Evolutionary conservation across 92 coral and sea anemone genomes (phyloP).

Genomic region (Muricea muricata): DNA sequence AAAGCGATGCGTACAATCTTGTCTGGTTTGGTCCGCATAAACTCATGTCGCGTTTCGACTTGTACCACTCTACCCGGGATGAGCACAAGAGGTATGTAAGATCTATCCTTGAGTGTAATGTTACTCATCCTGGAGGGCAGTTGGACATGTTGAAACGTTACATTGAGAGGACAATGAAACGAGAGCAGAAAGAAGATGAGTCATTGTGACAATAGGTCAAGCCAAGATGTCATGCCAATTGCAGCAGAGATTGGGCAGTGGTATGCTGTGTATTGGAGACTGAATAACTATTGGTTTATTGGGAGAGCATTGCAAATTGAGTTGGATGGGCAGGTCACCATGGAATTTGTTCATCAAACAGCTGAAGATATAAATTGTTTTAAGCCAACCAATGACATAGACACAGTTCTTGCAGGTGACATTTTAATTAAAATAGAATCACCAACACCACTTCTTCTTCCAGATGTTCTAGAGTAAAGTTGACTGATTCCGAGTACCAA

Average conservation of each 20-base stretch:
- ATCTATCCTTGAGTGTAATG: too few relatives aligned
- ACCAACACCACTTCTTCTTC: slow-evolving; percentile 56
- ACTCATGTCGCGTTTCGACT: neutral
- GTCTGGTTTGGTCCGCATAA: slow-evolving; percentile 34
- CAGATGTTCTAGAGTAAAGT: slow-evolving; percentile 45
- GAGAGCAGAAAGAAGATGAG: too few relatives aligned
- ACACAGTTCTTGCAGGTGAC: slow-evolving; percentile 32
- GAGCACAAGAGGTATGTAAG: too few relatives aligned
- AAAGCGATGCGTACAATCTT: too few relatives aligned
- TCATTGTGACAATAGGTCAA: slow-evolving; percentile 33
- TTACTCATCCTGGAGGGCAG: too few relatives aligned
- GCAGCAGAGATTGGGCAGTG: slow-evolving; percentile 48
- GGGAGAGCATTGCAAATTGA: slow-evolving; percentile 47
- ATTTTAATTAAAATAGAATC: slow-evolving; percentile 38
- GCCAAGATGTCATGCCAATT: slow-evolving; percentile 28
- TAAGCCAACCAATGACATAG: slow-evolving; percentile 46
- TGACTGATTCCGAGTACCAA: neutral
- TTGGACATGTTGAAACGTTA: too few relatives aligned
- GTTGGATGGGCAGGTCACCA: slow-evolving; percentile 49
- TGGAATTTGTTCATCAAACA: slow-evolving; percentile 57
- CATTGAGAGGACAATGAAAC: too few relatives aligned
- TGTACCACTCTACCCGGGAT: neutral
- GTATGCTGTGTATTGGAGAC: slow-evolving; percentile 58
- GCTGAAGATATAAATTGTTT: slow-evolving; percentile 45
- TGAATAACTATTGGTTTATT: slow-evolving; percentile 56